These are phyloP conservation scores for Podarcis muralis DNA, from an alignment of 2,113 vertebrate genomes.

Conservation along the genomic window DNA sequence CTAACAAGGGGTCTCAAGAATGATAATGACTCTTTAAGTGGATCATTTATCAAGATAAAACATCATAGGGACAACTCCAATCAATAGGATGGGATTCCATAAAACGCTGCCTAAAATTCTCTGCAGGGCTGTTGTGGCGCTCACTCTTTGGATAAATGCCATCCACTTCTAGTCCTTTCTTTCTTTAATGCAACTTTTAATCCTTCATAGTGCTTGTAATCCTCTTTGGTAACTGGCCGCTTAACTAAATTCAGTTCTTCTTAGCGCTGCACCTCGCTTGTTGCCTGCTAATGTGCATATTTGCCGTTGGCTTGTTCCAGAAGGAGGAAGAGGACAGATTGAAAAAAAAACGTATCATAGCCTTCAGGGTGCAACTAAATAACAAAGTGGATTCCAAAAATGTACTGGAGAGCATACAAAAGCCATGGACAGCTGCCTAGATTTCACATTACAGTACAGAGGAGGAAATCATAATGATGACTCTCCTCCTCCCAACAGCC, in stretches of 20 bases:
- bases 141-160: slow-evolving; percentile 16
- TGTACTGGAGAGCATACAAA: slow-evolving; percentile 53
- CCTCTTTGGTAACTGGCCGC: slow-evolving; percentile 48
- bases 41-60: slow-evolving; percentile 42
- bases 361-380: slow-evolving; percentile 59
- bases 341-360: slow-evolving; percentile 21
- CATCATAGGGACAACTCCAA: slow-evolving; percentile 45
- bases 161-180: slow-evolving; percentile 38
- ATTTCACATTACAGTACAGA: slow-evolving; percentile 2
- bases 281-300: slow-evolving; percentile 27
- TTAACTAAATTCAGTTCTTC: slow-evolving; percentile 53
- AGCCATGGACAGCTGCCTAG: slow-evolving; percentile 55
- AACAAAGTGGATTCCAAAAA: slow-evolving; percentile 48
- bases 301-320: neutral
- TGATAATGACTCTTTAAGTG: slow-evolving; percentile 38
- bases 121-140: neutral
- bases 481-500: neutral
- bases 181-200: slow-evolving; percentile 37
- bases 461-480: neutral
- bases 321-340: slow-evolving; percentile 32
- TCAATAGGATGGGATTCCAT: slow-evolving; percentile 40
- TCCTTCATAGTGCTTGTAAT: slow-evolving; percentile 46
- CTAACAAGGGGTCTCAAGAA: slow-evolving; percentile 25
- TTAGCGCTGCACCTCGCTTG: slow-evolving; percentile 25
- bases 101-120: slow-evolving; percentile 36